Percentiles rank a stretch among this genome's conserved stretches.
phyloP scores from a whole-genome alignment of 1,140 invertebrate species.

The Heliconius melpomene region DNA sequence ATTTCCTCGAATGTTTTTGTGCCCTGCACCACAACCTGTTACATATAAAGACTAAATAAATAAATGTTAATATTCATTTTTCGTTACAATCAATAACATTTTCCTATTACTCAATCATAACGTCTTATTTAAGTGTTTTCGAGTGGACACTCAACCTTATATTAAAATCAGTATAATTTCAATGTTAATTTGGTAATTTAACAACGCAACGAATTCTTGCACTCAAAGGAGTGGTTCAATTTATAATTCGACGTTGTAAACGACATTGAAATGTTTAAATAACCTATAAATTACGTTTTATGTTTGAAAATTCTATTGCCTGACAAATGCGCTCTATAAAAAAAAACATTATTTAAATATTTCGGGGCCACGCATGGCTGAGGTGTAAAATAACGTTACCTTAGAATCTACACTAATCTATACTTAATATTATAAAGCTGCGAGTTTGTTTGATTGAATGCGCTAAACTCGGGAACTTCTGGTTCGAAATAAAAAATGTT shows the following conservation, averaged over 20 bases:
- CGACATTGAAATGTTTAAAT: conserved; percentile 20
- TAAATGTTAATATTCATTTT: no score
- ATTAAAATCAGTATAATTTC: conserved; percentile 20
- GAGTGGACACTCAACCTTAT: conserved; percentile 1
- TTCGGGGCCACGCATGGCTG: background rate
- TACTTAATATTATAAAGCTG: no score
- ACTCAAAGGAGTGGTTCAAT: conserved; percentile 28
- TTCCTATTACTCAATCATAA: no score
- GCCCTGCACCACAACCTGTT: no score
- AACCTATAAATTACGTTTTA: conserved; percentile 22
- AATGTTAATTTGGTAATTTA: conserved; percentile 35
- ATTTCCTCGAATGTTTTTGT: no score
- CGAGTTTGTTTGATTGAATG: no score
- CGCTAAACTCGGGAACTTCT: no score
- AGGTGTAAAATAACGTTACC: background rate
- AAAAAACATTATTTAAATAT: background rate
- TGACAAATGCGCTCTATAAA: conserved; percentile 2
- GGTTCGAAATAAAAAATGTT: no score
- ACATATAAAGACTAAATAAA: no score
- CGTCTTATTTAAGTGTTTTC: background rate
- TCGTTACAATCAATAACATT: no score
- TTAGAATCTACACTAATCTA: no score
- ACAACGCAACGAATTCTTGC: conserved; percentile 30
- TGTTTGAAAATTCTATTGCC: background rate
- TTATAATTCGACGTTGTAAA: conserved; percentile 18